Percentiles rank a stretch among this genome's conserved stretches.
These are phyloP conservation scores for Triplophysa dalaica DNA, from an alignment of 2,113 vertebrate genomes.

Conservation along the genomic window DNA sequence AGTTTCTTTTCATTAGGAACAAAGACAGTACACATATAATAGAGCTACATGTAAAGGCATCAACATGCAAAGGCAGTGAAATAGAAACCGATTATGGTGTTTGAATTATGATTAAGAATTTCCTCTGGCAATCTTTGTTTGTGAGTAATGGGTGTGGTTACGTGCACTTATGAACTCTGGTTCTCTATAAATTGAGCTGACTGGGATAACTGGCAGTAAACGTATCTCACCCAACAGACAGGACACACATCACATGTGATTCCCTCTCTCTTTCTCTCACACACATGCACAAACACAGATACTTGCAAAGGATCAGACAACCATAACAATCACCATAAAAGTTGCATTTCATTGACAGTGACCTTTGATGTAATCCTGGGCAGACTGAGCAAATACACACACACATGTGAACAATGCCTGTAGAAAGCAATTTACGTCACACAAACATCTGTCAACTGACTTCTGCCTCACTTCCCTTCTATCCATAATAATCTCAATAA, in stretches of 20 bases:
- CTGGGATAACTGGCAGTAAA: constrained; percentile 2
- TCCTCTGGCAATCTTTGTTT: background rate
- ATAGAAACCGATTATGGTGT: constrained; percentile 3
- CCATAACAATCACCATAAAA: background rate
- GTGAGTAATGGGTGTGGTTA: background rate
- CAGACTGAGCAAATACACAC: background rate
- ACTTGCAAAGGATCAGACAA: background rate
- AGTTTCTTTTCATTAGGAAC: too few relatives aligned
- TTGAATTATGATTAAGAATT: constrained; percentile 19
- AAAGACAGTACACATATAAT: too few relatives aligned
- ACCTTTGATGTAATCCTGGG: background rate
- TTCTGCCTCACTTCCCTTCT: constrained; percentile 41
- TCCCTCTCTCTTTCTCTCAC: background rate
- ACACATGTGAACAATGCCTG: background rate
- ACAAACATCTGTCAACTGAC: constrained; percentile 11
- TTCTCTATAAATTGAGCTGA: background rate
- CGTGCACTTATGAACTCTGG: background rate
- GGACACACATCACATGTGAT: background rate
- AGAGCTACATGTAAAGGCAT: background rate
- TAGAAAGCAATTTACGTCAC: background rate
- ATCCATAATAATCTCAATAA: constrained; percentile 47
- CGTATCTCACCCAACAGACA: background rate
- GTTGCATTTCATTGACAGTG: background rate
- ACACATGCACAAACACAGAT: background rate
- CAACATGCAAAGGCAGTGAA: background rate